Evolutionary conservation across 1,140 invertebrate genomes (phyloP).

Genomic region (Aradophagus sp.): DNA sequence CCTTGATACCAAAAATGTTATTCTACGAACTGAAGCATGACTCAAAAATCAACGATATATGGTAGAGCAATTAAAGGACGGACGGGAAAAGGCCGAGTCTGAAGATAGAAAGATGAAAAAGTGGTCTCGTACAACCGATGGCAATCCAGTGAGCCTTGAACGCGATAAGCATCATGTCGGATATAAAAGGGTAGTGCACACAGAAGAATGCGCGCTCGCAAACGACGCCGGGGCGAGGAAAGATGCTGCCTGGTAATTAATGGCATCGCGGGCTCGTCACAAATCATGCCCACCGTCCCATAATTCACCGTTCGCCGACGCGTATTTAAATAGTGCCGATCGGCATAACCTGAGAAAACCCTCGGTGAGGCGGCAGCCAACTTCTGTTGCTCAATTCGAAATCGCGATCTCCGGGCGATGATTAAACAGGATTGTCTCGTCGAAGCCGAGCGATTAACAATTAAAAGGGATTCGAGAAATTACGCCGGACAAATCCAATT

Average conservation of each 20-base stretch:
- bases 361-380: too few species aligned
- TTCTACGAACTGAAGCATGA: too few species aligned
- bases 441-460: conserved; percentile 1
- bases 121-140: conserved; percentile 34
- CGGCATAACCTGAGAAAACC: conserved; percentile 19
- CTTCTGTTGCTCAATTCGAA: too few species aligned
- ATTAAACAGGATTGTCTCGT: conserved; percentile 4
- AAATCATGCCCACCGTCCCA: conserved; percentile 69
- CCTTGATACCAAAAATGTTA: too few species aligned
- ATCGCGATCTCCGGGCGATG: conserved; percentile 12
- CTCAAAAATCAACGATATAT: too few species aligned
- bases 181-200: conserved; percentile 47
- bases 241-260: conserved; percentile 71
- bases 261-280: conserved; percentile 67
- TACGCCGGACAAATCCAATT: too few species aligned
- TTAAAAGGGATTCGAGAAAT: conserved; percentile 1
- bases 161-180: conserved; percentile 49
- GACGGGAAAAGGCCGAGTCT: too few species aligned
- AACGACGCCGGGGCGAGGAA: conserved; percentile 66
- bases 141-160: conserved; percentile 41
- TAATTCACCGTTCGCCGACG: conserved; percentile 67
- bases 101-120: conserved; percentile 16
- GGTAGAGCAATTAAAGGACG: too few species aligned
- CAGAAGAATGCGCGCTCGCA: conserved; percentile 15
- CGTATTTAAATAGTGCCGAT: conserved; percentile 71